Conservation (phyloP, 2,888 invertebrate species). For the Scotopteryx bipunctaria region DNA sequence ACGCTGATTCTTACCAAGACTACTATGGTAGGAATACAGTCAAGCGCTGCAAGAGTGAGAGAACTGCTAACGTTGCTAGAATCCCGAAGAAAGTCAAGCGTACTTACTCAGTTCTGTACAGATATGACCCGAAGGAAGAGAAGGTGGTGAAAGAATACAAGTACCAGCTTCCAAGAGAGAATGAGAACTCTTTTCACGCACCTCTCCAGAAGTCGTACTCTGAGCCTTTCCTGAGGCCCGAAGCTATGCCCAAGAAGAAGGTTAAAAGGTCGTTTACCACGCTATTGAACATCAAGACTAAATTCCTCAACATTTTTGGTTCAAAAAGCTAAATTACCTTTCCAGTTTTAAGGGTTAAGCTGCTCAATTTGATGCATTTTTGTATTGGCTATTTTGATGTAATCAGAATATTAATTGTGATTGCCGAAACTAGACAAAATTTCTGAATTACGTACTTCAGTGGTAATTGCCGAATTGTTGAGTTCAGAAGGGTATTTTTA, state of each 20-base stretch:
- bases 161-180: conserved; percentile 65
- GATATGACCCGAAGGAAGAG: conserved; percentile 74
- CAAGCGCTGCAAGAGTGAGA: conserved; percentile 76
- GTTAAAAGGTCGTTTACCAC: conserved; percentile 77
- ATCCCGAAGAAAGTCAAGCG: conserved; percentile 73
- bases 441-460: conserved; percentile 11
- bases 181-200: conserved; percentile 41
- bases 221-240: conserved; percentile 69
- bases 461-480: conserved; percentile 10
- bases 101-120: conserved; percentile 75
- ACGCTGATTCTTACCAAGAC: conserved; percentile 72
- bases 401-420: conserved; percentile 36
- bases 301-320: conserved; percentile 74
- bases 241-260: conserved; percentile 70
- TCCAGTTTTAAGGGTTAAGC: conserved; percentile 48
- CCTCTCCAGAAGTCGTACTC: conserved; percentile 67
- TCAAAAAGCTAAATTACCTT: conserved; percentile 64
- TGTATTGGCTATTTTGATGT: conserved; percentile 41
- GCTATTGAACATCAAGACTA: conserved; percentile 73
- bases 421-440: conserved; percentile 49
- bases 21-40: conserved; percentile 76
- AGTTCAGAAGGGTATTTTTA: conserved; percentile 34
- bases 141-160: conserved; percentile 78
- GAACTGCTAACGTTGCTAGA: conserved; percentile 58
- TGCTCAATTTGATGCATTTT: conserved; percentile 80